A percentile compares a stretch with the other conserved stretches of the same genome.
Evolutionary conservation across 2,888 invertebrate species (phyloP).

Genomic region (Pogonocherus hispidulus): DNA sequence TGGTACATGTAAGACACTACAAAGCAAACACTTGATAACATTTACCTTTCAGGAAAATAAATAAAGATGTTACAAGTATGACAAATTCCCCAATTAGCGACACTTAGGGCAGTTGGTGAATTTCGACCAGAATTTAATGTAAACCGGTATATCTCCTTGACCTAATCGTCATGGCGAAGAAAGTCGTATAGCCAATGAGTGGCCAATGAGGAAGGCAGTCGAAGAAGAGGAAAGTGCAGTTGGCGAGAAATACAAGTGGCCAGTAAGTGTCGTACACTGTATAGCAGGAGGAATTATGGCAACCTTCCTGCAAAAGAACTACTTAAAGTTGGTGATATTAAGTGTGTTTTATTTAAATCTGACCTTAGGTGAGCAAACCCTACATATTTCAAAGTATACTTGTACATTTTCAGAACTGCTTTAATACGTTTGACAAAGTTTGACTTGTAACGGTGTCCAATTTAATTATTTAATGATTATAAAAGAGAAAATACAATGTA

Average conservation of each 20-base stretch:
- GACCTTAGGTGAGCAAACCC: constrained; percentile 40
- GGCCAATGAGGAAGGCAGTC: constrained; percentile 52
- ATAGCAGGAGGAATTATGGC: constrained; percentile 49
- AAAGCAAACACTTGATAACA: not conserved
- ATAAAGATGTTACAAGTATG: not conserved
- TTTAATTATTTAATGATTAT: not conserved
- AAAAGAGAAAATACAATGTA: constrained; percentile 14
- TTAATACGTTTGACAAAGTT: no score
- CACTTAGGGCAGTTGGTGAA: not conserved
- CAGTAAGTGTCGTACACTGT: constrained; percentile 44
- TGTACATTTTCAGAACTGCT: not conserved
- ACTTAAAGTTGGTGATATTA: constrained; percentile 41
- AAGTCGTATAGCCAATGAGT: constrained; percentile 54
- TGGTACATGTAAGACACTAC: not conserved
- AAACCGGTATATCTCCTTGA: constrained; percentile 58
- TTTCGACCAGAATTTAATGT: constrained; percentile 21
- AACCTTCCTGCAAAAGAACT: constrained; percentile 40
- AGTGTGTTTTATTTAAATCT: constrained; percentile 45
- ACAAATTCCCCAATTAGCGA: not conserved
- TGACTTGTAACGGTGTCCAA: no score
- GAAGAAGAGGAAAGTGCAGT: constrained; percentile 56
- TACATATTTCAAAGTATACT: not conserved
- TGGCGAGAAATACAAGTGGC: constrained; percentile 46
- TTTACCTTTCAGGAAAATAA: not conserved
- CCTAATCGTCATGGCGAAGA: constrained; percentile 57